phyloP scores from a whole-genome alignment of 2,113 vertebrate species.

The Antigone vipio region DNA sequence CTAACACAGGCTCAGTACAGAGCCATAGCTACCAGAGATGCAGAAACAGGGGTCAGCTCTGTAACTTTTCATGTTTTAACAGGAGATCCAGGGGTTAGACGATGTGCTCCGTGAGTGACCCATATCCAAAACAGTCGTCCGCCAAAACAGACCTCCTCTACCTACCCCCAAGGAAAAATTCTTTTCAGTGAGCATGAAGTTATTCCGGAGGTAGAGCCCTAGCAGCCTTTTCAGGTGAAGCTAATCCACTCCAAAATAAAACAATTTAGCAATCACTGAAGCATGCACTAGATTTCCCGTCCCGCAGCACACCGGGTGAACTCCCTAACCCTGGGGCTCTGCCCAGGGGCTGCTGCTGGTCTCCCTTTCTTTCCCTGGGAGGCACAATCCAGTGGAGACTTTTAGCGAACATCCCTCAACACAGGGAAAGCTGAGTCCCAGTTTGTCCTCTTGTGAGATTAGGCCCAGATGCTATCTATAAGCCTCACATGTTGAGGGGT shows the following conservation, averaged over 20 bases:
- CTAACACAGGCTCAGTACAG: neutral
- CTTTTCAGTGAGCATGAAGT: neutral
- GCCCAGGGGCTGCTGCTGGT: neutral
- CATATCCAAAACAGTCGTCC: neutral
- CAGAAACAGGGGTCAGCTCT: neutral
- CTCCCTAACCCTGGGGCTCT: neutral
- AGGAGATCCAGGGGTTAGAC: neutral
- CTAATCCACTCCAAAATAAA: neutral
- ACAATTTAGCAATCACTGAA: neutral
- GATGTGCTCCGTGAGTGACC: accelerated
- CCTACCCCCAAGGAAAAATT: neutral
- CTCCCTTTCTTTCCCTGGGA: neutral
- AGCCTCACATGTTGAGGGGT: neutral
- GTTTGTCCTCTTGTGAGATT: neutral
- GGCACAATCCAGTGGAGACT: neutral
- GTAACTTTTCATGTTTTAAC: neutral
- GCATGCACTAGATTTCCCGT: neutral
- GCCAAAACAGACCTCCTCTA: neutral
- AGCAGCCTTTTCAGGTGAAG: neutral
- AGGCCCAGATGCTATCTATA: neutral
- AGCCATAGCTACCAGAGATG: neutral
- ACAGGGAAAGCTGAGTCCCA: neutral
- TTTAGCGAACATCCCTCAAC: neutral
- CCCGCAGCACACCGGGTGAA: accelerated
- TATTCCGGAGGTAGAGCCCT: neutral